Base-by-base conservation (phyloP, 2,888 invertebrate genomes). In the Adela reaumurella region DNA sequence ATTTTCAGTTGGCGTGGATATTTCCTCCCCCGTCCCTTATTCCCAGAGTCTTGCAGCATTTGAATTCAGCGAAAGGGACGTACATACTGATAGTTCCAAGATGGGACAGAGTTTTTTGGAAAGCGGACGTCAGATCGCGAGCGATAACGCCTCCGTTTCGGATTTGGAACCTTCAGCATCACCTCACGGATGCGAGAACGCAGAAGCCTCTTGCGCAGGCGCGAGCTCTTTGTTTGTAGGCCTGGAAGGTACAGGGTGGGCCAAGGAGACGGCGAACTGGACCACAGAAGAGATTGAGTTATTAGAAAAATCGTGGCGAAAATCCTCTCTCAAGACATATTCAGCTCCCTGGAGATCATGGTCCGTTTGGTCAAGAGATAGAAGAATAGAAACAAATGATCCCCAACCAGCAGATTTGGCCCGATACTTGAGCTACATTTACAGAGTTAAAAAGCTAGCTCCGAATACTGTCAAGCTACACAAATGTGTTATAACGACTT, bases 1-100 rank as follows among this genome's bases (percentile, higher is more conserved):
- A 50, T 2, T 59, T 46, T 41, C 44, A 48, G 0, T 48, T 58
- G 19, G 59, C 50, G 1, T 63, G 61, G 51, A 48, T 61, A 6
- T 62, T 62, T 46, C 61, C 62, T 1, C 62, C 62, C 4, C 62
- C 60, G 14, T 49, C 51, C 8, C 50, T 60, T 20, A 55, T 55
- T 0, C 55, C 56, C n/a, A 46, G 50, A 16, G 56, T 56, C 1
- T 45, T 55, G 17, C 45, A 49, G 16, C 57, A 57, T 28, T 51
- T 57, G n/a, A 58, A 58, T 49, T 46, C 51, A 11, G 51, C 51
- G n/a, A 24, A 17, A 43, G 52, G 52, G 3, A 41, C 24, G 6
- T 52, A 48, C 46, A 47, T 57, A 19, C 14, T 57, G 18, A 51
- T 55, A 44, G 49, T 50, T 11, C 55, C 58, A 18, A 45, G 50